These are phyloP conservation scores for Leptinotarsa peninsularis DNA, from an alignment of 2,888 invertebrate species.

Conservation along the genomic window DNA sequence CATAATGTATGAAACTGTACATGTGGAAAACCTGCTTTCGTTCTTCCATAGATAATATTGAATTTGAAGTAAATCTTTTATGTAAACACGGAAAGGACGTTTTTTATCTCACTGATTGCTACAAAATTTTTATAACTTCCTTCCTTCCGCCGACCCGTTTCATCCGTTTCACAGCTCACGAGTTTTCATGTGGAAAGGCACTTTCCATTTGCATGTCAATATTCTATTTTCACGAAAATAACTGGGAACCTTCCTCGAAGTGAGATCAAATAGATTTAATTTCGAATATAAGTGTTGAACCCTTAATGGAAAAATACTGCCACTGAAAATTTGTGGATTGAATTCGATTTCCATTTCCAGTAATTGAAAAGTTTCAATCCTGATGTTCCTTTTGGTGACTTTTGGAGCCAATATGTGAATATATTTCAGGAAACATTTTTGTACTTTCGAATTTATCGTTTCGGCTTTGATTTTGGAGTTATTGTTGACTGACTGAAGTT, in stretches of 20 bases:
- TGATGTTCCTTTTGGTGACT: too few relatives aligned
- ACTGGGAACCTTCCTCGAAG: not conserved
- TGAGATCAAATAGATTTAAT: not conserved
- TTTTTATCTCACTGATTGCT: slow-evolving; percentile 1
- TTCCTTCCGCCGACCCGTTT: not conserved
- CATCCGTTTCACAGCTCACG: not conserved
- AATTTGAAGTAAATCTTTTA: not conserved
- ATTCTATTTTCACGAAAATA: not conserved
- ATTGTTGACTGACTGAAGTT: too few relatives aligned
- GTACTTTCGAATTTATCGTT: too few relatives aligned
- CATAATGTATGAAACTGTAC: too few relatives aligned
- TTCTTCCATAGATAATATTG: too few relatives aligned
- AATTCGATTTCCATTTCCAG: too few relatives aligned
- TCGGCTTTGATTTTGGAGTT: too few relatives aligned
- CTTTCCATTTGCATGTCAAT: slow-evolving; percentile 3
- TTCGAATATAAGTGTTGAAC: not conserved
- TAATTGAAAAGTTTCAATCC: too few relatives aligned
- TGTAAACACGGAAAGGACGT: not conserved
- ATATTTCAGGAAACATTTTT: not conserved
- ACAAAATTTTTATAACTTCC: not conserved
- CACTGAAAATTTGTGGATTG: too few relatives aligned
- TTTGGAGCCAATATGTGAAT: too few relatives aligned
- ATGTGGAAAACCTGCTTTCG: too few relatives aligned
- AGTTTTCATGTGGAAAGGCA: slow-evolving; percentile 12
- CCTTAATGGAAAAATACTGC: not conserved